Evolutionary conservation across 2,888 invertebrate species (phyloP).

Genomic region (Zhuqinia jingwanae): DNA sequence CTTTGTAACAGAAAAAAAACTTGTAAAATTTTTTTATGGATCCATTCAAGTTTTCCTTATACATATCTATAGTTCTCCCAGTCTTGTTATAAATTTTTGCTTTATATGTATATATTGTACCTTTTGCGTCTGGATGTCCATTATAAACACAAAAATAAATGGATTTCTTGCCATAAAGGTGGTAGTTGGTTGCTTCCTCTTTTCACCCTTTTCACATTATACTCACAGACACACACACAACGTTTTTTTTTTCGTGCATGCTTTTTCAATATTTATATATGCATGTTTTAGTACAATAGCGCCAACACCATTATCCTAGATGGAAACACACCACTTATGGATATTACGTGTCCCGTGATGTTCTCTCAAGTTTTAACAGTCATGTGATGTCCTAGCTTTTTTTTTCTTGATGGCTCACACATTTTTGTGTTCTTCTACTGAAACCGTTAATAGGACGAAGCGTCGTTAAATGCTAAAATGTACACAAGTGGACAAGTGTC

Average conservation of each 20-base stretch:
- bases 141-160: constrained; percentile 42
- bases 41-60: constrained; percentile 1
- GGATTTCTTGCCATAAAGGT: constrained; percentile 29
- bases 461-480: too few species aligned
- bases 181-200: constrained; percentile 18
- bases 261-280: not conserved
- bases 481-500: too few species aligned
- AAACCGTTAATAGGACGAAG: too few species aligned
- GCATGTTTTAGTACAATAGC: not conserved
- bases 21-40: constrained; percentile 46
- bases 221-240: not conserved
- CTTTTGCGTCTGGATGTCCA: constrained; percentile 2
- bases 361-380: too few species aligned
- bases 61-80: not conserved
- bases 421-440: too few species aligned
- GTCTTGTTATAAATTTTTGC: not conserved
- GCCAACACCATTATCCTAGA: not conserved
- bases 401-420: too few species aligned
- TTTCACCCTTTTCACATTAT: not conserved
- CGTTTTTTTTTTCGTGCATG: not conserved
- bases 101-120: too few species aligned
- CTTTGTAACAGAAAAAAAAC: constrained; percentile 20
- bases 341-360: not conserved
- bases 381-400: too few species aligned
- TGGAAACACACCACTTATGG: not conserved